phyloP scores from a whole-genome alignment of 2,113 vertebrate genomes.

The Xiphias gladius region DNA sequence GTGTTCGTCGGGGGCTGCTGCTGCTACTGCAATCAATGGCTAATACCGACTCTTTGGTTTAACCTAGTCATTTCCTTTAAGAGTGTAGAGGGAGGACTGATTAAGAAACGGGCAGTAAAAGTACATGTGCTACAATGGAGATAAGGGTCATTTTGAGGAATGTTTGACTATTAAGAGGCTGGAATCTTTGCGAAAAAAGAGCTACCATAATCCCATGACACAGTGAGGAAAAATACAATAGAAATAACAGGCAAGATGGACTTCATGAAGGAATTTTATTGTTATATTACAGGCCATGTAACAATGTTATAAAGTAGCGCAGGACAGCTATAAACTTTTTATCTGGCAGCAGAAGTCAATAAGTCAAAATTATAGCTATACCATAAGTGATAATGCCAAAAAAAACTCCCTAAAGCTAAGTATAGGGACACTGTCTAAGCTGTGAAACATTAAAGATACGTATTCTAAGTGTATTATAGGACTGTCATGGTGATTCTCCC shows the following conservation, averaged over 20 bases:
- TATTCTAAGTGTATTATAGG: not conserved
- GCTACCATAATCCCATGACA: constrained; percentile 1
- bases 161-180: constrained; percentile 50
- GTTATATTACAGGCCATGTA: not conserved
- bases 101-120: constrained; percentile 40
- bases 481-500: constrained; percentile 38
- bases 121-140: constrained; percentile 52
- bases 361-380: constrained; percentile 4
- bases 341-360: constrained; percentile 1
- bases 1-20: constrained; percentile 18
- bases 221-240: not conserved
- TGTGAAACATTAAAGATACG: not conserved
- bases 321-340: constrained; percentile 13
- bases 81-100: constrained; percentile 24
- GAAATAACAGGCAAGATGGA: not conserved
- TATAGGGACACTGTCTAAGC: constrained; percentile 17
- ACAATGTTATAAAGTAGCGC: constrained; percentile 18
- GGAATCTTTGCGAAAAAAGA: constrained; percentile 10
- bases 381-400: constrained; percentile 4
- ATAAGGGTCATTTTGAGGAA: constrained; percentile 65
- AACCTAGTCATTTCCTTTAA: constrained; percentile 52
- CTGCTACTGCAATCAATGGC: constrained; percentile 18
- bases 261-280: not conserved
- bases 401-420: constrained; percentile 8
- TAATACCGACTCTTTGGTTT: constrained; percentile 33